Conservation (phyloP, 2,113 vertebrate species). For the Turnix velox region DNA sequence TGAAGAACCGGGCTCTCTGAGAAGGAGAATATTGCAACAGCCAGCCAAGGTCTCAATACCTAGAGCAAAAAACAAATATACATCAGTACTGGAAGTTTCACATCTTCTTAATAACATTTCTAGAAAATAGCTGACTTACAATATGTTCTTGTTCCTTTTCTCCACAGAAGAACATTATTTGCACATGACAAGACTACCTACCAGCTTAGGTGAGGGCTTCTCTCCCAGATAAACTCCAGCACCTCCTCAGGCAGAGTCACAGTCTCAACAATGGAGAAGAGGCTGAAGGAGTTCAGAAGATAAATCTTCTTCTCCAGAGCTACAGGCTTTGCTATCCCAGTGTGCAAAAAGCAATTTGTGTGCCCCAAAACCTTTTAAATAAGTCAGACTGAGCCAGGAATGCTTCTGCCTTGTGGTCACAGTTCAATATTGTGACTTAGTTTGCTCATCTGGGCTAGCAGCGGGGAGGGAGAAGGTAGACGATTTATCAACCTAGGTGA, state of each 20-base stretch:
- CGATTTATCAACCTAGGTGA: neutral
- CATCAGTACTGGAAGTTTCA: neutral
- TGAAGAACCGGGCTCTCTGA: neutral
- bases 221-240: constrained; percentile 23
- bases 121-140: neutral
- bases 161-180: neutral
- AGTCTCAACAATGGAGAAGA: neutral
- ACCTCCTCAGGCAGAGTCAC: constrained; percentile 40
- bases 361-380: neutral
- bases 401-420: neutral
- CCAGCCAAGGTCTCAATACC: neutral
- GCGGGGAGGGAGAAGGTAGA: neutral
- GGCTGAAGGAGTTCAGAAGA: constrained; percentile 27
- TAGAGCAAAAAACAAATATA: neutral
- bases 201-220: constrained; percentile 15
- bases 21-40: neutral
- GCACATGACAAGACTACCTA: constrained; percentile 17
- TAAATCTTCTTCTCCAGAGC: constrained; percentile 39
- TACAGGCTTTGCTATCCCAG: constrained; percentile 20
- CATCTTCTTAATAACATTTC: neutral
- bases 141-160: neutral
- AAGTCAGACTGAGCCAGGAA: neutral
- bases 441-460: neutral
- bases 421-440: neutral
- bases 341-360: constrained; percentile 13